Conservation (phyloP, 2,888 invertebrate species). For the Synanthedon vespiformis region DNA sequence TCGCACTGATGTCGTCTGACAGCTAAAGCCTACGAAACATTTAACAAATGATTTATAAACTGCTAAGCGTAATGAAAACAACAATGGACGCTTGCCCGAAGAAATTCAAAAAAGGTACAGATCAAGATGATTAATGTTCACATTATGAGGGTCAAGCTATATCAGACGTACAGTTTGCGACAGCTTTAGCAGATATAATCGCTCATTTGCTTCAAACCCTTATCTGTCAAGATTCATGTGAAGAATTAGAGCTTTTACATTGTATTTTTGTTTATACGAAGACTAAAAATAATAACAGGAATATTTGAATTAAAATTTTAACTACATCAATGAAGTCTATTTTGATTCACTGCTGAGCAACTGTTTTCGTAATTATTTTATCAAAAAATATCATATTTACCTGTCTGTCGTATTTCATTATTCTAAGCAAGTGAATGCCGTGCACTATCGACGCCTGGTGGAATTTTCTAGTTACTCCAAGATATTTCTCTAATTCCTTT, state of each 20-base stretch:
- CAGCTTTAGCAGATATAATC: conserved; percentile 33
- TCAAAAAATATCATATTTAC: conserved; percentile 41
- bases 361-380: not conserved
- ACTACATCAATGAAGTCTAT: too few species aligned
- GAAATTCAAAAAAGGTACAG: conserved; percentile 16
- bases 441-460: conserved; percentile 95
- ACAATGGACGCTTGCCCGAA: conserved; percentile 24
- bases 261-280: too few species aligned
- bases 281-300: too few species aligned
- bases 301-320: too few species aligned
- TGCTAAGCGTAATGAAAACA: conserved; percentile 15
- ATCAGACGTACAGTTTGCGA: conserved; percentile 29
- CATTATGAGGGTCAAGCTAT: conserved; percentile 29
- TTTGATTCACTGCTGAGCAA: not conserved
- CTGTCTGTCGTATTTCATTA: conserved; percentile 93
- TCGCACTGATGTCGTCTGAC: conserved; percentile 91
- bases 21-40: conserved; percentile 76
- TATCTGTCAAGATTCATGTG: not conserved
- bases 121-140: conserved; percentile 45
- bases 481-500: conserved; percentile 93
- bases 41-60: not conserved
- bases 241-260: too few species aligned
- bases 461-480: conserved; percentile 92
- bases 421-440: conserved; percentile 90
- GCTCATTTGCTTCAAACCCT: conserved; percentile 25